Evolutionary conservation across 2,797 vertebrate genomes (phyloP), one percentile per base, ranked within the genome.

Genomic region (Microhierax caerulescens): DNA sequence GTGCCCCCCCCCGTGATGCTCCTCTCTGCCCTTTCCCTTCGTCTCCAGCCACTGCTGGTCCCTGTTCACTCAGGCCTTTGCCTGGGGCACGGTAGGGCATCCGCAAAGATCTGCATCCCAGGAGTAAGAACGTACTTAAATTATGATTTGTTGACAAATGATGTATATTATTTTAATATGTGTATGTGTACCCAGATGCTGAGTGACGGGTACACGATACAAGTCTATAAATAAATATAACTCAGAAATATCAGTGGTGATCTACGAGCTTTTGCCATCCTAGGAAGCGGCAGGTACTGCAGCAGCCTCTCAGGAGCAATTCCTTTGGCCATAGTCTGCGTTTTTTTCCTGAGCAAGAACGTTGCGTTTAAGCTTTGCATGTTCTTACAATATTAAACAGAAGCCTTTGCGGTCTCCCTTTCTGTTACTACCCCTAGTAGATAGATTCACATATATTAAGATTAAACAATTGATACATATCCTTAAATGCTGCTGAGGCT

Each of bases 171-270:
- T 90, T 91, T 88, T 63, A 56, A 11, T 53, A 39, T 3, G 24
- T 34, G 34, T 20, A 5, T 7, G 30, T 2, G 28, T 22, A 24
- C n/a, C n/a, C 77, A 74, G 77, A 9, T 19, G 47, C 39, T 80
- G 85, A 63, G 85, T 0, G 1, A 41, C 27, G 85, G 69, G 74
- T 19, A 24, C 67, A 13, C 0, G 25, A 60, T 7, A 76, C 21
- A 36, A 56, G 92, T 32, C 17, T 41, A 79, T 82, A 92, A 95
- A 92, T 93, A 93, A 89, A 88, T 82, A 13, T 5, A 5, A 70
- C 92, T 89, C 74, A 2, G 73, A 90, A 76, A 30, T 88, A 79
- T 6, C 47, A 11, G 23, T 41, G 41, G 34, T 48, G 41, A 60
- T 25, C 51, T 20, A 45, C 65, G 13, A 48, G 5, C 36, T 95